Evolutionary conservation across 2,113 vertebrate genomes (phyloP).

Genomic region (Lynx canadensis): DNA sequence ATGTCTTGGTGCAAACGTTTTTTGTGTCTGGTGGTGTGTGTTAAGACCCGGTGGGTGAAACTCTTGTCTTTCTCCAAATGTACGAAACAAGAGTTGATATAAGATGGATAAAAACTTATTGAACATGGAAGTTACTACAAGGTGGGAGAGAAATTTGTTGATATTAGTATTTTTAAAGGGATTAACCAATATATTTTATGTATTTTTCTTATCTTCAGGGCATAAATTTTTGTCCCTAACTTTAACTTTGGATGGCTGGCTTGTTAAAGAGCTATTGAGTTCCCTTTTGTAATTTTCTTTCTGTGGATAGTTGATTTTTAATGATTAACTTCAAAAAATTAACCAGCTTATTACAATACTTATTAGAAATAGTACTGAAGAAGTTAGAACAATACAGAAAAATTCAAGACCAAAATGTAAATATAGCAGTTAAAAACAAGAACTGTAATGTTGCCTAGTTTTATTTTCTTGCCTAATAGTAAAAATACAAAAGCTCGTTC

Average conservation of each 20-base stretch:
- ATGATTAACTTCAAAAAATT: slow-evolving; percentile 3
- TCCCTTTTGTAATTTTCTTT: not conserved
- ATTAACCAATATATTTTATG: not conserved
- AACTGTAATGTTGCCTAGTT: not conserved
- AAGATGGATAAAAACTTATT: not conserved
- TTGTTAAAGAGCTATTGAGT: not conserved
- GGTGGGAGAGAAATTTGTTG: not conserved
- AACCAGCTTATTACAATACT: not conserved
- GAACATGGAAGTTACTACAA: not conserved
- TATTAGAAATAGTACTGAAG: not conserved
- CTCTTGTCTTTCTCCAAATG: not conserved
- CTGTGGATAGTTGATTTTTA: slow-evolving; percentile 1
- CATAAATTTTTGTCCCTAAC: not conserved
- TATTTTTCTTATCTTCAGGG: not conserved
- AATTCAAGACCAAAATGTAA: not conserved
- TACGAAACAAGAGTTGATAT: not conserved
- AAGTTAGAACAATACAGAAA: not conserved
- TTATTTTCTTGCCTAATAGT: slow-evolving; percentile 7
- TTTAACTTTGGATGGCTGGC: not conserved
- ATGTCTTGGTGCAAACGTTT: not conserved
- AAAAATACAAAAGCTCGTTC: not conserved
- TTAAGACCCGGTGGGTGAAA: not conserved
- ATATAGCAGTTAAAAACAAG: not conserved
- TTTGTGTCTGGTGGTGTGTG: not conserved
- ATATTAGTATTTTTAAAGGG: not conserved